Percentiles rank a stretch among this genome's conserved stretches.
Evolutionary conservation across 2,888 invertebrate genomes (phyloP).

Genomic region (Elegia similella): DNA sequence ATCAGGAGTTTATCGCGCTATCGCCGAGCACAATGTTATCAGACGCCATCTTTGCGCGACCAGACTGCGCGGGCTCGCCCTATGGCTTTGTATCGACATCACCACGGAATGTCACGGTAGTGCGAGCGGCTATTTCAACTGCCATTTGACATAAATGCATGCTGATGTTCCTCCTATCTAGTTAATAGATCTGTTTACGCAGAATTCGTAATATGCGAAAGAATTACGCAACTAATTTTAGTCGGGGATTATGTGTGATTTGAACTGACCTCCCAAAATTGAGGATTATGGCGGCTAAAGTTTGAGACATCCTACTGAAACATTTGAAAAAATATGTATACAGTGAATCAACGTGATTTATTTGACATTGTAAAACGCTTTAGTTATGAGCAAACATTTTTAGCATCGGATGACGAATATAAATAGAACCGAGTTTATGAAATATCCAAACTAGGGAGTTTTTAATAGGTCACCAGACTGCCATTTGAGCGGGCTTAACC

Average conservation of each 20-base stretch:
- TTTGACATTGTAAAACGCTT: too few species aligned
- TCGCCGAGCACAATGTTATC: conserved; percentile 59
- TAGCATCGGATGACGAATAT: background rate
- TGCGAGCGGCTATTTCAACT: conserved; percentile 29
- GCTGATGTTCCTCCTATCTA: conserved; percentile 26
- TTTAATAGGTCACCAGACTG: background rate
- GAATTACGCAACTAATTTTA: too few species aligned
- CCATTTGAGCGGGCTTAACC: background rate
- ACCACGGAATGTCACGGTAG: conserved; percentile 33
- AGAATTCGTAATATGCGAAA: background rate
- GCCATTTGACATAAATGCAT: conserved; percentile 28
- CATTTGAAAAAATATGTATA: too few species aligned
- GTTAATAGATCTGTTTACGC: conserved; percentile 3
- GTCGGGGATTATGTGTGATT: too few species aligned
- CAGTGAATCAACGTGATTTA: too few species aligned
- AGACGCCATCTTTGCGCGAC: conserved; percentile 34
- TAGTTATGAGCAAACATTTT: background rate
- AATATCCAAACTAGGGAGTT: background rate
- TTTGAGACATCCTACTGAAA: too few species aligned
- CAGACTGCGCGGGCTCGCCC: conserved; percentile 26
- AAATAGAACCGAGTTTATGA: background rate
- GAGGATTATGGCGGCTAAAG: too few species aligned
- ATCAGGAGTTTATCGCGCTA: conserved; percentile 43
- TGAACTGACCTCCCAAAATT: too few species aligned
- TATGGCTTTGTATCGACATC: conserved; percentile 26